Evolutionary conservation across 2,797 vertebrate genomes (phyloP).

Genomic region (Anableps anableps): DNA sequence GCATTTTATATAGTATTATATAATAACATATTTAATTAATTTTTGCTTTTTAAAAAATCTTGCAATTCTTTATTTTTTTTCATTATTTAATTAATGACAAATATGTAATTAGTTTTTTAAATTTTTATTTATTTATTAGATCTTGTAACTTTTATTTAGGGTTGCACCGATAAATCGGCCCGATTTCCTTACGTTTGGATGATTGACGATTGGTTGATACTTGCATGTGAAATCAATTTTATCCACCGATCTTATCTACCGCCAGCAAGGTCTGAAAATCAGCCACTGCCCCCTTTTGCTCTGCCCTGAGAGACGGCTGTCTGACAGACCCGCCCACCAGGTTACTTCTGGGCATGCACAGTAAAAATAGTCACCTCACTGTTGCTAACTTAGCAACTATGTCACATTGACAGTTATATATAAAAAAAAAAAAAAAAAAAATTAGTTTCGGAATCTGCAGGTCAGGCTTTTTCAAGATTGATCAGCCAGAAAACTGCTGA

Average conservation of each 20-base stretch:
- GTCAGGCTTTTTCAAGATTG: background rate
- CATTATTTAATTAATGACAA: background rate
- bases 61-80: background rate
- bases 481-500: background rate
- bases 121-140: too few relatives aligned
- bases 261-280: background rate
- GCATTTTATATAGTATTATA: background rate
- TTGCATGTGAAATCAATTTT: background rate
- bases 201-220: background rate
- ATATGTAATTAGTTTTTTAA: background rate
- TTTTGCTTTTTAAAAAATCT: background rate
- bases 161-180: background rate
- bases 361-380: background rate
- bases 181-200: background rate
- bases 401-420: background rate
- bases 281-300: background rate
- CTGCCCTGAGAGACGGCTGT: background rate
- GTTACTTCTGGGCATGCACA: background rate
- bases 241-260: background rate
- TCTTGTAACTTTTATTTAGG: background rate
- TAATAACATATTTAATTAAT: background rate
- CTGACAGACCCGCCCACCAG: background rate
- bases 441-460: background rate
- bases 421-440: too few relatives aligned
- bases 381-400: background rate